Evolutionary conservation across 2,797 vertebrate species (phyloP).

Genomic region (Gymnodraco acuticeps): DNA sequence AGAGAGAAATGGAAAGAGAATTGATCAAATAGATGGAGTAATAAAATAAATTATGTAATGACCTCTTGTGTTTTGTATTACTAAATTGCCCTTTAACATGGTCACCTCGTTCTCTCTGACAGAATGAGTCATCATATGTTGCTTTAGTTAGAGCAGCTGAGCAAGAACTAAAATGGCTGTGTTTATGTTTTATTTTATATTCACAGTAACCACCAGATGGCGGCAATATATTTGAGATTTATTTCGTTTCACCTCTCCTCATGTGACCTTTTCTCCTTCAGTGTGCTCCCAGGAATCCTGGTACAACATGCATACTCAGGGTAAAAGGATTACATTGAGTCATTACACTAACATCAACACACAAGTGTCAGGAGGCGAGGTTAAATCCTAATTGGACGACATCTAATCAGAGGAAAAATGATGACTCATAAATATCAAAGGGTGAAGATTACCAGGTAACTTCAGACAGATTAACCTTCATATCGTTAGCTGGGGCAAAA

Average conservation of each 20-base stretch:
- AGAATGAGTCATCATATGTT: not conserved
- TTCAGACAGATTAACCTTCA: not conserved
- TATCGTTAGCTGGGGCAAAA: not conserved
- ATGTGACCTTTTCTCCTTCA: conserved; percentile 7
- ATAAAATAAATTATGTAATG: no score
- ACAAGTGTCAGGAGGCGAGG: conserved; percentile 4
- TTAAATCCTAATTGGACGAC: conserved; percentile 43
- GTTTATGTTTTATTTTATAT: not conserved
- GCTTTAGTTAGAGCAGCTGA: not conserved
- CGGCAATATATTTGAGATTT: conserved; percentile 29
- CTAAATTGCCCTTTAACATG: not conserved
- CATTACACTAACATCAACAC: conserved; percentile 15
- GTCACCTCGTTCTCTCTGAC: not conserved
- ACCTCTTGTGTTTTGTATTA: not conserved
- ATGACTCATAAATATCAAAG: conserved; percentile 29
- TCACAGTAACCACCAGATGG: conserved; percentile 58
- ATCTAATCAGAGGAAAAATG: conserved; percentile 12
- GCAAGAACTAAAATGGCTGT: conserved; percentile 24
- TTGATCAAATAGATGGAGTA: not conserved
- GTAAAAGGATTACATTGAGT: conserved; percentile 29
- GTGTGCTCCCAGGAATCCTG: conserved; percentile 11
- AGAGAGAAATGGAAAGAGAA: not conserved
- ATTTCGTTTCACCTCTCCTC: not conserved
- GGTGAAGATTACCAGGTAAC: not conserved
- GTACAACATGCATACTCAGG: conserved; percentile 10